Base-by-base conservation (phyloP, 2,888 invertebrate genomes). In the Halictus quadricinctus region DNA sequence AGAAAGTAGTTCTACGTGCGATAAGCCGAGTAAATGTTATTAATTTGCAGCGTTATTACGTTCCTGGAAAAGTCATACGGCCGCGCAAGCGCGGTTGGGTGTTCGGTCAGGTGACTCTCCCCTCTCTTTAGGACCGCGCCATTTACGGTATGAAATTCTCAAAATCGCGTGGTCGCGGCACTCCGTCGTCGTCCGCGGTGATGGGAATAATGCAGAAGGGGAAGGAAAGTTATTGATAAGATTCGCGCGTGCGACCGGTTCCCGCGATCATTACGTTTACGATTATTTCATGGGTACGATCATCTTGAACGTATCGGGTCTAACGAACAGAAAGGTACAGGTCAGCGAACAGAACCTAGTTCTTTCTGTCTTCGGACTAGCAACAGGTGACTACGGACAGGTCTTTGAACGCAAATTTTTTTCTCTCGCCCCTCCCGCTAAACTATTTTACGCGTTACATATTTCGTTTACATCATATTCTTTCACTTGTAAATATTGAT, bases 131-230 rank as follows among this genome's bases (percentile, higher is more conserved):
- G 79, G 81, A 75, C 80, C 90, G 84, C 88, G 89, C 92, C 93
- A 91, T 91, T 92, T 92, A 92, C 92, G 92, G 92, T 91, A 89
- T 90, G 85, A 88, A 91, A 91, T 93, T 93, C 93, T 87, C 72
- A 90, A 93, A 93, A 93, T 91, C 90, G 76, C 79, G 83, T 48
- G 80, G 83, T 81, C 85, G 80, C 85, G 79, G 80, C 86, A 87
- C 76, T 87, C 76, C 83, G 81, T 81, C 85, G 85, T 80, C 84
- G 83, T 73, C 79, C 85, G 87, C 81, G 84, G 77, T 87, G 87
- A 73, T 82, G 77, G 82, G 60, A 82, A 72, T 76, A 76, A 77
- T 66, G 50, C 54, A 60, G 74, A 88, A 78, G 84, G 74, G 85
- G 82, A 76, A 60, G 84, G 81, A 80, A 54, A 84, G 70, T 88